Evolutionary conservation across 2,888 invertebrate genomes (phyloP), one percentile per base, ranked within the genome.

Genomic region (Chrysina gloriosa): DNA sequence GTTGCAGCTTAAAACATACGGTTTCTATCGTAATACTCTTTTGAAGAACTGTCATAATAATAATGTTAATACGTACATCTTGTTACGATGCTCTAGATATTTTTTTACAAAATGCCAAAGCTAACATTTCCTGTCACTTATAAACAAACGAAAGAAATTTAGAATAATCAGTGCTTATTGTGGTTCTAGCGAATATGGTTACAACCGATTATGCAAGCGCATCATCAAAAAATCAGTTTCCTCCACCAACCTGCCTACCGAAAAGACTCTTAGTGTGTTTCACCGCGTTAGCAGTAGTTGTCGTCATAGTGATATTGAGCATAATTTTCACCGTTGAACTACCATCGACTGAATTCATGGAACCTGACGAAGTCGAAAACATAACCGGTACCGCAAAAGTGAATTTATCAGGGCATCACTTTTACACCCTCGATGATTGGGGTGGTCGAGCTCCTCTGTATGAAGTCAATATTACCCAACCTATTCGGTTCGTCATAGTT

Each of bases 401-500:
- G 29, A 52, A 52, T 23, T 21, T 63, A 9, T 31, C 63, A 54
- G 52, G 19, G 14, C 68, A 65, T 56, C 23, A 16, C 9, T 61
- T 48, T 6, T 64, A 64, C 29, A 50, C 64, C 11, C n/a, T 65
- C 5, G 52, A 71, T 2, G 68, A 72, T 39, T 75, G 74, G 72
- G 72, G 72, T 1, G 91, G 90, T 0, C 86, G 88, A 75, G 86
- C 87, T 0, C 85, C 87, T 0, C 83, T 85, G 0, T 83, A 86
- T 79, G 81, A 80, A 16, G 77, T 78, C 1, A 74, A 76, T 14
- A 75, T 85, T 47, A 47, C 70, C 2, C 78, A 78, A 67, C 86
- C 86, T 14, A 81, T 84, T 25, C 80, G 83, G 1, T 83, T 84
- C 69, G 84, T 86, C 0, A 74, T 87, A 1, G 82, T 87, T 50